Conservation (phyloP, 2,113 vertebrate species). For the Eonycteris spelaea region DNA sequence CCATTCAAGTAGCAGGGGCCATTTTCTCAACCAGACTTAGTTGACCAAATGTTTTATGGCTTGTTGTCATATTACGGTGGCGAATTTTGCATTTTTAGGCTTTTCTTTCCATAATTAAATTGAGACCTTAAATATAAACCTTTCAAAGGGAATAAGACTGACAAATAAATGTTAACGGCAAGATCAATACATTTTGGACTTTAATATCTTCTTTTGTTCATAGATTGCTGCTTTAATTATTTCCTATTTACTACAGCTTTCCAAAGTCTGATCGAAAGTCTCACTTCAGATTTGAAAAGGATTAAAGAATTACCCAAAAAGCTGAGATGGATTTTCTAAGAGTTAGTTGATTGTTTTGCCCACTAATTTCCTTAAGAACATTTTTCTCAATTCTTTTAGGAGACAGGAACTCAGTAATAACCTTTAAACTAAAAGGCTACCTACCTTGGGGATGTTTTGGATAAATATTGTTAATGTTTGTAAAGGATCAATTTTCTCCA, state of each 20-base stretch:
- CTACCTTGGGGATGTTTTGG: neutral
- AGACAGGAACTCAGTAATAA: neutral
- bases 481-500: neutral
- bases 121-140: slow-evolving; percentile 54
- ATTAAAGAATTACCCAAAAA: neutral
- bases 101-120: slow-evolving; percentile 70
- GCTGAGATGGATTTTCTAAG: neutral
- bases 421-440: neutral
- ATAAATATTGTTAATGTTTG: neutral
- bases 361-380: neutral
- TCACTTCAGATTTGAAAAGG: slow-evolving; percentile 3
- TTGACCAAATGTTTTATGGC: slow-evolving; percentile 49
- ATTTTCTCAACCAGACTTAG: slow-evolving; percentile 71
- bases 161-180: slow-evolving; percentile 26
- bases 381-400: slow-evolving; percentile 20
- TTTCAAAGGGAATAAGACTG: neutral
- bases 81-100: slow-evolving; percentile 57
- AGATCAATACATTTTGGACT: slow-evolving; percentile 16
- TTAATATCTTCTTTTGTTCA: slow-evolving; percentile 35
- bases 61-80: slow-evolving; percentile 70
- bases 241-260: neutral
- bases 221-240: slow-evolving; percentile 13
- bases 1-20: slow-evolving; percentile 56
- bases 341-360: neutral
- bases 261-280: slow-evolving; percentile 9